Percentiles rank a stretch among this genome's conserved stretches.
These are phyloP conservation scores for Brachyopa scutellaris DNA, from an alignment of 2,888 invertebrate genomes.

Conservation along the genomic window DNA sequence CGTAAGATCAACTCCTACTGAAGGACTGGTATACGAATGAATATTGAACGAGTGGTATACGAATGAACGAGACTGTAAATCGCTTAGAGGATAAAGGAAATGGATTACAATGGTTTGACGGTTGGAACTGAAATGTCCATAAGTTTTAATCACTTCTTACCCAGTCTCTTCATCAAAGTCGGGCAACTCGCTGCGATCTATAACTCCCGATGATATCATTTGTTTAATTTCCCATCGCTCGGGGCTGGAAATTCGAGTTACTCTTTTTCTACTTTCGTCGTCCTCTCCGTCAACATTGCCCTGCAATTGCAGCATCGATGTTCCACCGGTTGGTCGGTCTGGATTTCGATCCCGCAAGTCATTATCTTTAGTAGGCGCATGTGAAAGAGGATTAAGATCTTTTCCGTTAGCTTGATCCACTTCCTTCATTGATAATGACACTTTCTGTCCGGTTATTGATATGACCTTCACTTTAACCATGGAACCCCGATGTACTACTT, in stretches of 20 bases:
- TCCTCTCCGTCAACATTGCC: conserved; percentile 88
- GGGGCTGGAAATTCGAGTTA: conserved; percentile 96
- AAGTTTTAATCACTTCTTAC: conserved; percentile 79
- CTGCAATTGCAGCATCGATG: conserved; percentile 83
- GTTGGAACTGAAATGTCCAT: no score
- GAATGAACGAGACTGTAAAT: no score
- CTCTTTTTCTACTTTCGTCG: conserved; percentile 90
- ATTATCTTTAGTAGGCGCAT: conserved; percentile 84
- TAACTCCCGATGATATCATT: conserved; percentile 96
- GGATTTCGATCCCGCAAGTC: conserved; percentile 89
- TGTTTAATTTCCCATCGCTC: conserved; percentile 99
- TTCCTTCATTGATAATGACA: conserved; percentile 98
- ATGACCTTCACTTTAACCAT: conserved; percentile 96
- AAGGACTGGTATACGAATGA: no score
- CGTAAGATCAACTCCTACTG: no score
- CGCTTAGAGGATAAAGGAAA: no score
- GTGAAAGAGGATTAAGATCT: conserved; percentile 94
- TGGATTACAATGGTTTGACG: no score
- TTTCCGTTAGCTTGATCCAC: conserved; percentile 97
- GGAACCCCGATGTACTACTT: conserved; percentile 94
- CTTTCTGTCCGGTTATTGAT: conserved; percentile 96
- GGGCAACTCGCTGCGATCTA: conserved; percentile 96
- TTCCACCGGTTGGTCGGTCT: conserved; percentile 90
- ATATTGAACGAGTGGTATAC: no score
- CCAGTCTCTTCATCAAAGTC: conserved; percentile 99